Conservation (phyloP, 2,888 invertebrate species). For the Bursaphelenchus okinawaensis region DNA sequence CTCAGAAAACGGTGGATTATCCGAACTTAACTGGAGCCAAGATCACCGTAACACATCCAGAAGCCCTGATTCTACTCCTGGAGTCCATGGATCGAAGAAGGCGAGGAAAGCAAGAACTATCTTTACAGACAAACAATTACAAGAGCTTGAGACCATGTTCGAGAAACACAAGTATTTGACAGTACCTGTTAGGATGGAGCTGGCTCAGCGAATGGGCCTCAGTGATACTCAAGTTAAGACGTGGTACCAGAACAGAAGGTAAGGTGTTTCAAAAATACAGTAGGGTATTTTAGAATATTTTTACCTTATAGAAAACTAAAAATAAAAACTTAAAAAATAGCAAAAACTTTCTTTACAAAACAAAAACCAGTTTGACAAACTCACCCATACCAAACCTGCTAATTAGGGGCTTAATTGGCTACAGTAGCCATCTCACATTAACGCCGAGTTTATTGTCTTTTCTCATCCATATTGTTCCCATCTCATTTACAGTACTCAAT, state of each 20-base stretch:
- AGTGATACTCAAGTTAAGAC: constrained; percentile 99
- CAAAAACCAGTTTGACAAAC: too few relatives aligned
- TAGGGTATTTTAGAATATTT: constrained; percentile 8
- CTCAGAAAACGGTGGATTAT: background rate
- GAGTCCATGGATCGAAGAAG: constrained; percentile 45
- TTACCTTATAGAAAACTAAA: too few relatives aligned
- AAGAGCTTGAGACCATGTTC: constrained; percentile 54
- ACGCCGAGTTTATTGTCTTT: background rate
- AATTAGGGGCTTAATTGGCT: too few relatives aligned
- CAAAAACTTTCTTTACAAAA: too few relatives aligned
- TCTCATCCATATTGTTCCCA: background rate
- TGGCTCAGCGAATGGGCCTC: constrained; percentile 80
- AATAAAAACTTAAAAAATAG: too few relatives aligned
- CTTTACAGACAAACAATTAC: constrained; percentile 79
- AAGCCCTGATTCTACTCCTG: constrained; percentile 1
- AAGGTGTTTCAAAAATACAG: constrained; percentile 15
- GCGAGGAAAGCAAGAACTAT: constrained; percentile 64
- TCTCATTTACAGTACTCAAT: background rate
- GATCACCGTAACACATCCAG: constrained; percentile 2
- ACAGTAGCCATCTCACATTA: too few relatives aligned
- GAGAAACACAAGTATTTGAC: constrained; percentile 54
- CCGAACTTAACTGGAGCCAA: background rate
- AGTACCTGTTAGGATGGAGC: constrained; percentile 86
- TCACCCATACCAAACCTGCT: too few relatives aligned
- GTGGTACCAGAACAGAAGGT: constrained; percentile 99